Evolutionary conservation across 2,797 vertebrate genomes (phyloP), one percentile per base, ranked within the genome.

Genomic region (Pitangus sulphuratus): DNA sequence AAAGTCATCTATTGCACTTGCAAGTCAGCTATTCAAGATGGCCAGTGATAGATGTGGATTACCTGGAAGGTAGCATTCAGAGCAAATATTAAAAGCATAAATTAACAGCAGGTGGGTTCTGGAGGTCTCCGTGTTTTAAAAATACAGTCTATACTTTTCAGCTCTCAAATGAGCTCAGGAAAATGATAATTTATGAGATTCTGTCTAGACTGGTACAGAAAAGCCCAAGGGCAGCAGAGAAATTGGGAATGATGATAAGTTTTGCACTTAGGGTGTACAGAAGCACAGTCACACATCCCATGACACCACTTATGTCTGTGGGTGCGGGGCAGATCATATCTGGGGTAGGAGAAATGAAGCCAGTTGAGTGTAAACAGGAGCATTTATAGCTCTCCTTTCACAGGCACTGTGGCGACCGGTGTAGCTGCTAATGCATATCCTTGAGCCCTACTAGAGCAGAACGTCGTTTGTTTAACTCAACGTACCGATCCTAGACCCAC

Each of bases 1-100:
- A 92, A 96, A 98, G 90, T 91, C 53, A 83, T 51, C 16, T 92
- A 92, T 93, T 92, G 75, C 68, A 90, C 40, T 95, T 97, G 64
- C 26, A 92, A 90, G 69, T 56, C 68, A 90, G 84, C 75, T 81
- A 8, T 94, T 94, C 71, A 93, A 80, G 80, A 81, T 81, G 54
- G 68, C 87, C 93, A 48, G 24, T 77, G 69, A 60, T 50, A 48
- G 83, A 82, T 78, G 68, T 93, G 81, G 84, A 72, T 95, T 96
- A 68, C 42, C 39, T 85, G 78, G 86, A 86, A 96, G 71, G 85
- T 47, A 89, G 83, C 6, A 2, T 64, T 96, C 75, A 80, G 33
- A 64, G 4, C 64, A 88, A 95, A 93, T 68, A 19, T 61, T 69
- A 75, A 71, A 75, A 64, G 42, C 90, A 84, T 35, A 47, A 96